Evolutionary conservation across 1,140 invertebrate genomes (phyloP).

Genomic region (Bombus breviceps): DNA sequence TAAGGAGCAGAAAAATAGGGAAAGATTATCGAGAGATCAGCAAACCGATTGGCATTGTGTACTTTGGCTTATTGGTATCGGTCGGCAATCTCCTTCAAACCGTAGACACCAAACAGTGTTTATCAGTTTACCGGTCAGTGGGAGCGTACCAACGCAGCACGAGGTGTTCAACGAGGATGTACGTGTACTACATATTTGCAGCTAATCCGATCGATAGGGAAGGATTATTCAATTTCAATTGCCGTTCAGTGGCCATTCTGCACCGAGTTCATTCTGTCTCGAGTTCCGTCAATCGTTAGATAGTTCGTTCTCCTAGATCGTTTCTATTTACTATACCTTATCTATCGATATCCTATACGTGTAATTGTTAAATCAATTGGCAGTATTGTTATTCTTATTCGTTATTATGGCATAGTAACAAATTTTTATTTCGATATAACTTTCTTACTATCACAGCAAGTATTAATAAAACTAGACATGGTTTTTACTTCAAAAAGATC

Average conservation of each 20-base stretch:
- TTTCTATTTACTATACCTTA: no score
- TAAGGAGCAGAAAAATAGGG: not conserved
- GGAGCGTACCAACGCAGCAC: constrained; percentile 25
- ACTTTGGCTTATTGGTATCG: constrained; percentile 31
- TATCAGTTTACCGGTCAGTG: constrained; percentile 43
- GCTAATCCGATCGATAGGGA: constrained; percentile 59
- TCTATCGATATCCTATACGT: not conserved
- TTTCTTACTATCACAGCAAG: not conserved
- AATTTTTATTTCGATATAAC: not conserved
- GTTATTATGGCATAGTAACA: not conserved
- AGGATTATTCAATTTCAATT: constrained; percentile 61
- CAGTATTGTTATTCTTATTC: not conserved
- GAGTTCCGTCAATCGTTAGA: not conserved
- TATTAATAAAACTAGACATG: not conserved
- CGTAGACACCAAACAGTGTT: constrained; percentile 37
- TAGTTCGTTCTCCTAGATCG: not conserved
- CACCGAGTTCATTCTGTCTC: no score
- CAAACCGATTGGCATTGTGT: constrained; percentile 15
- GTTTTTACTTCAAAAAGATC: no score
- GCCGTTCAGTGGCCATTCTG: not conserved
- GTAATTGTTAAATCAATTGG: not conserved
- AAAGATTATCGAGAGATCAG: not conserved
- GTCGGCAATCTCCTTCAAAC: constrained; percentile 32
- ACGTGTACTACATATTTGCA: constrained; percentile 53
- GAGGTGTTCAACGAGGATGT: constrained; percentile 39